Evolutionary conservation across 2,113 vertebrate genomes (phyloP).

Genomic region (Amia ocellicauda): DNA sequence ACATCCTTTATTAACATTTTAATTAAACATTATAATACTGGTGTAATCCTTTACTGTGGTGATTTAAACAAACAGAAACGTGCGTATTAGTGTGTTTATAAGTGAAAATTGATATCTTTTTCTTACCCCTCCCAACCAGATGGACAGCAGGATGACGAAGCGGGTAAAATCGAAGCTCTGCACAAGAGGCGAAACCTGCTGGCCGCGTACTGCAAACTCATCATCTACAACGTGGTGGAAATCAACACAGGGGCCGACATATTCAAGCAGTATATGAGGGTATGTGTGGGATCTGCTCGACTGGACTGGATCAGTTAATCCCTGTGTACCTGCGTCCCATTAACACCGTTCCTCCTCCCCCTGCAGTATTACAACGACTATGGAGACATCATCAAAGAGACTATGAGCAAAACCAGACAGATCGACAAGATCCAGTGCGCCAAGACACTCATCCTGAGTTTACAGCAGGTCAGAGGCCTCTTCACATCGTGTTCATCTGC

Average conservation of each 20-base stretch:
- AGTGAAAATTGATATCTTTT: neutral
- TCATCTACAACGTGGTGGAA: constrained; percentile 97
- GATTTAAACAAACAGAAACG: too few relatives aligned
- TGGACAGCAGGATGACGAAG: constrained; percentile 97
- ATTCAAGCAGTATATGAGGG: constrained; percentile 99
- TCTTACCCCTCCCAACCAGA: constrained; percentile 56
- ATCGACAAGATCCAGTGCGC: constrained; percentile 99
- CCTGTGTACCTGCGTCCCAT: too few relatives aligned
- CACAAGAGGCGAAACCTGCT: constrained; percentile 97
- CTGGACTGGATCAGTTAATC: neutral
- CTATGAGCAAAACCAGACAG: constrained; percentile 97
- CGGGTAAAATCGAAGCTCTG: constrained; percentile 95
- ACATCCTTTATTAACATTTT: too few relatives aligned
- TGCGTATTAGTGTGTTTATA: neutral
- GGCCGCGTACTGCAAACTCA: constrained; percentile 96
- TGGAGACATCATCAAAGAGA: constrained; percentile 98
- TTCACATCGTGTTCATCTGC: too few relatives aligned
- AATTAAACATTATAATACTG: too few relatives aligned
- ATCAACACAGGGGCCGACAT: constrained; percentile 97
- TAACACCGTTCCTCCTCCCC: too few relatives aligned
- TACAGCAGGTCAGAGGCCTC: constrained; percentile 85
- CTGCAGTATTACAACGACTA: constrained; percentile 98
- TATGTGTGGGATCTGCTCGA: constrained; percentile 41
- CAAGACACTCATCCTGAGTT: constrained; percentile 96
- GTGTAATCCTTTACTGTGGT: neutral